Evolutionary conservation across 2,113 vertebrate species (phyloP), one percentile per base, ranked within the genome.

Genomic region (Microtus richardsoni): DNA sequence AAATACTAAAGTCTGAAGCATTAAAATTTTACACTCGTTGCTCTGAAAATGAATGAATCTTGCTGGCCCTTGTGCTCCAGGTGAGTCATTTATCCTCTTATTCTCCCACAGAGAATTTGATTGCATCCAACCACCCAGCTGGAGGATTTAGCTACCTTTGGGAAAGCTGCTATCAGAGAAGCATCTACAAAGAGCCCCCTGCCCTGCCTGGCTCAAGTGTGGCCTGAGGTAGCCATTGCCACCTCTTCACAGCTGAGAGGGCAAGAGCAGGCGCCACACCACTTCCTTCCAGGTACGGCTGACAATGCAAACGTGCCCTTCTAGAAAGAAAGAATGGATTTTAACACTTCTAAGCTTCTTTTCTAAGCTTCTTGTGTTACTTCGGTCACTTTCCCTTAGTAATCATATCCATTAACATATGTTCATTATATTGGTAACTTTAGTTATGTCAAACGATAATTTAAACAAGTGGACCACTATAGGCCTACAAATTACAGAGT

Each of bases 91-190:
- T 96, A 95, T 96, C 93, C 94, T 93, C 60, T 93, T 92, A 95
- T 95, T 91, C 95, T 96, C 96, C 94, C 88, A 95, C 95, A 93
- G 96, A 97, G 93, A 96, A 94, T 95, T 44, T 96, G 94, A 96
- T 96, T 97, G 95, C 94, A 94, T 97, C 92, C 93, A 95, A 93
- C 83, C 88, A 91, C 79, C 58, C 93, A 95, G 91, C 79, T 96
- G 91, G 93, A 94, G 79, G 91, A 95, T 83, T 94, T 62, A 92
- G 83, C 78, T 96, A 94, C 93, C 94, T 97, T 95, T 93, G 89
- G 89, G 79, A 96, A 95, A 93, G 83, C 2, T 87, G 75, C 64
- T 91, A 74, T 87, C 87, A 93, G 87, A 96, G 83, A 93, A 96
- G 62, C 62, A 91, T 96, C 94, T 95, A n/a, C 71, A 33, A 96